Percentiles rank a stretch among this genome's conserved stretches.
These are phyloP conservation scores for Bradynema listronoti DNA, from an alignment of 1,140 invertebrate species.

Conservation along the genomic window DNA sequence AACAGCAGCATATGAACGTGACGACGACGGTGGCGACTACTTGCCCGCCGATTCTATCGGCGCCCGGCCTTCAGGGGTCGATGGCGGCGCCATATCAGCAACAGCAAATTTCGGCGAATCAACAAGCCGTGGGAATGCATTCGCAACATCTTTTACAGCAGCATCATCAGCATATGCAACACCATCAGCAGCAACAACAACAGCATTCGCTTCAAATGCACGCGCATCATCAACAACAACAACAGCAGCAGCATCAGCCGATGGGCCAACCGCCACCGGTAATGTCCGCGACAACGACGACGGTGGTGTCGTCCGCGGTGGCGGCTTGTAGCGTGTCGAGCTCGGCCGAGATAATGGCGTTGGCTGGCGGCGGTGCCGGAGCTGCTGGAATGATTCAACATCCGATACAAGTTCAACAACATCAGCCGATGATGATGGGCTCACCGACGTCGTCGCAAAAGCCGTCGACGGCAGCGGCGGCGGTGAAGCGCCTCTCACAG, in stretches of 20 bases:
- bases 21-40: conserved; percentile 8
- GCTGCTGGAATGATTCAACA: no score
- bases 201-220: not conserved
- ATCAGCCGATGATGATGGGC: no score
- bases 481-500: no score
- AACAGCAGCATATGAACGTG: conserved; percentile 19
- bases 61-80: not conserved
- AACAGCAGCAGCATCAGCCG: conserved; percentile 1
- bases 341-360: no score
- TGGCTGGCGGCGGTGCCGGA: no score
- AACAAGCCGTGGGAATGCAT: not conserved
- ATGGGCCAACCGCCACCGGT: conserved; percentile 51
- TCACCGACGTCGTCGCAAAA: no score
- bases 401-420: no score
- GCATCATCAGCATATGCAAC: conserved; percentile 3
- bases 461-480: no score
- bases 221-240: conserved; percentile 15
- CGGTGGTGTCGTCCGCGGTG: no score
- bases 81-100: conserved; percentile 3
- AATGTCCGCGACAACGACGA: no score
- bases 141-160: conserved; percentile 8
- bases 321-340: no score
- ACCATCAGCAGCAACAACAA: not conserved
- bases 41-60: conserved; percentile 21
- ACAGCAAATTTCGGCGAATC: conserved; percentile 1